These are phyloP conservation scores for Chelonia mydas DNA, from an alignment of 2,797 vertebrate species.

Conservation along the genomic window DNA sequence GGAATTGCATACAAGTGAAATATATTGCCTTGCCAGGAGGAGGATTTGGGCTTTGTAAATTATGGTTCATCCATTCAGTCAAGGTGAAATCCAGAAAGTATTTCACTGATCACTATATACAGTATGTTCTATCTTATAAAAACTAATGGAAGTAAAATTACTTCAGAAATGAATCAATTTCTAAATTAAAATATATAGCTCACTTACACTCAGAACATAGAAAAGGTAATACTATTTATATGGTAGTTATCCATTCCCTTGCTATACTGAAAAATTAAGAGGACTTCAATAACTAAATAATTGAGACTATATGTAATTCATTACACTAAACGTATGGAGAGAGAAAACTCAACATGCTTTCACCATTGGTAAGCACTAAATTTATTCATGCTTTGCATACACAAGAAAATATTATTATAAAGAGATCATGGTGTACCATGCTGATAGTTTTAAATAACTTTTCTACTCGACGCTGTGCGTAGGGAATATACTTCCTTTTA, in stretches of 20 bases:
- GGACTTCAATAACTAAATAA: constrained; percentile 28
- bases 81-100: not conserved
- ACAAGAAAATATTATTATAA: not conserved
- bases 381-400: not conserved
- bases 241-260: not conserved
- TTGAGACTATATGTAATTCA: constrained; percentile 13
- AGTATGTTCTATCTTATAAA: not conserved
- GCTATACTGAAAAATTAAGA: constrained; percentile 4
- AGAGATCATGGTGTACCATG: not conserved
- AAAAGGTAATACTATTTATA: not conserved
- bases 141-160: constrained; percentile 8
- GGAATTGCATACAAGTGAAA: not conserved
- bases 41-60: not conserved
- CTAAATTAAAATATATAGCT: not conserved
- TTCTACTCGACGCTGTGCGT: not conserved
- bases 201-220: not conserved
- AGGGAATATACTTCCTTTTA: not conserved
- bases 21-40: constrained; percentile 1
- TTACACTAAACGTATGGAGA: not conserved
- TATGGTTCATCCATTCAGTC: not conserved
- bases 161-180: constrained; percentile 23
- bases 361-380: not conserved
- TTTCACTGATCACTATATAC: not conserved
- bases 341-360: not conserved
- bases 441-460: not conserved